Percentiles rank a stretch among this genome's conserved stretches.
phyloP scores from a whole-genome alignment of 2,888 invertebrate genomes.

The Hirtodrosophila alboralis region DNA sequence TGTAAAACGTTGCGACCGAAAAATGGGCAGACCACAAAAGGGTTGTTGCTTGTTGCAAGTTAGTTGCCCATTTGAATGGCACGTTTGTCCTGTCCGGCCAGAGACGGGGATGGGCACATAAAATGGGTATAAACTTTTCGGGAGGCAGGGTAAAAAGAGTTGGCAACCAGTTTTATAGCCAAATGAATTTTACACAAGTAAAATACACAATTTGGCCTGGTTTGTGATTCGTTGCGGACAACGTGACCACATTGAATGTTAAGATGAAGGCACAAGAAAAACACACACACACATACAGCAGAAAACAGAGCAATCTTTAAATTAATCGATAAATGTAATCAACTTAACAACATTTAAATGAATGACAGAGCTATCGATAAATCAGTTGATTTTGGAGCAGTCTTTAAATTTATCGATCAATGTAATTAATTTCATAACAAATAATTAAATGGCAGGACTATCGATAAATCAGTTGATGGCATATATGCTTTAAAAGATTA shows the following conservation, averaged over 20 bases:
- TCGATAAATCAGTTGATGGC: no score
- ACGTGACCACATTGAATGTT: constrained; percentile 38
- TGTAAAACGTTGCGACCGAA: constrained; percentile 69
- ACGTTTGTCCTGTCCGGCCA: constrained; percentile 47
- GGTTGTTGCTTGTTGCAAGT: constrained; percentile 71
- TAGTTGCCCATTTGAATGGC: constrained; percentile 76
- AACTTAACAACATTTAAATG: no score
- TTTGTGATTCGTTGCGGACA: constrained; percentile 68
- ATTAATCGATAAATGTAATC: constrained; percentile 7
- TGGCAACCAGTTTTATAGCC: constrained; percentile 65
- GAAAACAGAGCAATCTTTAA: constrained; percentile 10
- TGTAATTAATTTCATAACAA: no score
- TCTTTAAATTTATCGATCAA: no score
- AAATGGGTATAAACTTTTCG: no score
- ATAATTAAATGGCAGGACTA: no score
- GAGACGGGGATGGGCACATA: no score
- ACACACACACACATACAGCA: no score
- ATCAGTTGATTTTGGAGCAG: no score
- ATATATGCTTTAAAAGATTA: no score
- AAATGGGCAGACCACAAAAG: constrained; percentile 73
- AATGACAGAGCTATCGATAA: no score
- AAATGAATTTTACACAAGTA: constrained; percentile 75
- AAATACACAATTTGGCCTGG: constrained; percentile 64
- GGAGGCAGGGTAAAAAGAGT: no score
- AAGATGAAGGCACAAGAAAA: constrained; percentile 3